Conservation (phyloP, 2,797 vertebrate species). For the Amblyopsis hoosieri region DNA sequence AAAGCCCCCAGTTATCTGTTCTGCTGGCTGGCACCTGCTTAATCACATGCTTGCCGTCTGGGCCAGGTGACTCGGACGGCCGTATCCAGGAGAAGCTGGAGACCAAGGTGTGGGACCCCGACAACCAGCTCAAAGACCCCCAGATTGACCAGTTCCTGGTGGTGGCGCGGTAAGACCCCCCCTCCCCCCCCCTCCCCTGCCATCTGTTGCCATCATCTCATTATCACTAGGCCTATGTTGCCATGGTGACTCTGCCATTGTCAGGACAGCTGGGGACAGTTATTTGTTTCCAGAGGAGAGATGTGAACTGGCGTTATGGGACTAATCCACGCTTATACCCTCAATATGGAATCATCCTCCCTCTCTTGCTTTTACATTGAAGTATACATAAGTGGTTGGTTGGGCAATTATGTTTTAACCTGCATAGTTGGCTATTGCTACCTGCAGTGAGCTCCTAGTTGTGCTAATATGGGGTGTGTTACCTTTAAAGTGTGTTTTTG, state of each 20-base stretch:
- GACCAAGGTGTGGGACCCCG: conserved; percentile 94
- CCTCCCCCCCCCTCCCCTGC: background rate
- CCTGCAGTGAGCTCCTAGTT: background rate
- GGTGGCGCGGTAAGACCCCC: conserved; percentile 85
- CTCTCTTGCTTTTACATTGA: background rate
- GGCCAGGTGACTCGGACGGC: conserved; percentile 83
- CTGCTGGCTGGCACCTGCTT: background rate
- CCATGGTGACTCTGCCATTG: conserved; percentile 28
- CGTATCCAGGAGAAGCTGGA: conserved; percentile 93
- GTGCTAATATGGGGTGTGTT: background rate
- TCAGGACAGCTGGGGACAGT: conserved; percentile 9
- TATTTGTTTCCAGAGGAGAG: conserved; percentile 15
- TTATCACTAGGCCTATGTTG: conserved; percentile 29
- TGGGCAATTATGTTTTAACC: conserved; percentile 1
- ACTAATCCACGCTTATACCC: no score
- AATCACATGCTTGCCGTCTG: background rate
- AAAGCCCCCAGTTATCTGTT: background rate
- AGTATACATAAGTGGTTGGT: background rate
- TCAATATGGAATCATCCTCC: conserved; percentile 11
- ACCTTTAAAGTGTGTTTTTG: conserved; percentile 20
- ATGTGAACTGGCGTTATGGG: conserved; percentile 3
- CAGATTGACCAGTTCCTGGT: conserved; percentile 97
- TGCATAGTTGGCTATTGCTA: background rate
- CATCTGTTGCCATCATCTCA: conserved; percentile 41
- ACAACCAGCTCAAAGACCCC: conserved; percentile 91